Evolutionary conservation across 2,888 invertebrate genomes (phyloP).

Genomic region (Oscheius myriophilus): DNA sequence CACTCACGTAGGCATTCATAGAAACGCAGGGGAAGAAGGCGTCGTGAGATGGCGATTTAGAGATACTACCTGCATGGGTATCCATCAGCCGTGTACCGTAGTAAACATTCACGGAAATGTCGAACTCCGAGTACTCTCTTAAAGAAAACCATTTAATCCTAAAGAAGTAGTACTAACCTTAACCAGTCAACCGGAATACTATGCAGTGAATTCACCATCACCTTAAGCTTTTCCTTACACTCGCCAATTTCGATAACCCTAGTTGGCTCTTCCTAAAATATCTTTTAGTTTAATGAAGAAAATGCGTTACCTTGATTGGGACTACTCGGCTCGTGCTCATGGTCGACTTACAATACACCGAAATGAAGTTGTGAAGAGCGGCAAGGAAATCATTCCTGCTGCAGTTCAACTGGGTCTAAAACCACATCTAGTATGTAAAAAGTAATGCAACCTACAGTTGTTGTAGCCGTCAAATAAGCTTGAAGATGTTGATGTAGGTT

Average conservation of each 20-base stretch:
- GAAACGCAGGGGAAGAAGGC: constrained; percentile 56
- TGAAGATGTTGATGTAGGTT: constrained; percentile 44
- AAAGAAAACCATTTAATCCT: background rate
- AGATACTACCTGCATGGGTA: constrained; percentile 33
- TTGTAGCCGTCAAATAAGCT: constrained; percentile 46
- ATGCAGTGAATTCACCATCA: constrained; percentile 71
- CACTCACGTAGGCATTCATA: constrained; percentile 54
- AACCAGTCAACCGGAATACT: constrained; percentile 63
- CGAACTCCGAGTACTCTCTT: constrained; percentile 49
- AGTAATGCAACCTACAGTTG: constrained; percentile 28
- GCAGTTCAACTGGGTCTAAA: constrained; percentile 30
- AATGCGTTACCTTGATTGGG: constrained; percentile 31
- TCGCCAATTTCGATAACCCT: constrained; percentile 62
- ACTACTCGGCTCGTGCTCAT: constrained; percentile 38
- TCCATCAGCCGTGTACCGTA: constrained; percentile 56
- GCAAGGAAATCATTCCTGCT: constrained; percentile 42
- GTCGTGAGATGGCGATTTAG: constrained; percentile 38
- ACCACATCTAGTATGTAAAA: background rate
- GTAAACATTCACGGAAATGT: constrained; percentile 56
- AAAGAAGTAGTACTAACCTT: constrained; percentile 14
- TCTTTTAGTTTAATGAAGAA: background rate
- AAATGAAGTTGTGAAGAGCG: constrained; percentile 45
- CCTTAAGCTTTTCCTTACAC: constrained; percentile 70
- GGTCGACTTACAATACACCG: constrained; percentile 47
- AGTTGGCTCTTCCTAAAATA: constrained; percentile 19